Conservation (phyloP, 2,113 vertebrate genomes). For the Urocolius indicus region DNA sequence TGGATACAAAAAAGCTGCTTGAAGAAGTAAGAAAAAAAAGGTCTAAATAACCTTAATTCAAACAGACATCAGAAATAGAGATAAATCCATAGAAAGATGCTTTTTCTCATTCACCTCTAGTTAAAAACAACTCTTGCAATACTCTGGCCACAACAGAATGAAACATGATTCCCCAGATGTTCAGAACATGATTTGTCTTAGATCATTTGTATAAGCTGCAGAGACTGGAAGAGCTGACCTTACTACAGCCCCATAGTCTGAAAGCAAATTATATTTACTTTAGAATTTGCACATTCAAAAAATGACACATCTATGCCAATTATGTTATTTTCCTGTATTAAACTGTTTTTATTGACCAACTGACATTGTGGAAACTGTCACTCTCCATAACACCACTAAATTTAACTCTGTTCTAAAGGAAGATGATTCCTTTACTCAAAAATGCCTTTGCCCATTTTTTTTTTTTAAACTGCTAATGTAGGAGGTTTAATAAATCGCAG, state of each 20-base stretch:
- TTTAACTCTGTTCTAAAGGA: background rate
- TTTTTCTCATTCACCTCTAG: background rate
- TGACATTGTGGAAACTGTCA: background rate
- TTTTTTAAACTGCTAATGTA: constrained; percentile 20
- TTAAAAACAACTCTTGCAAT: background rate
- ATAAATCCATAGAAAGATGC: accelerated
- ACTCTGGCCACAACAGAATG: background rate
- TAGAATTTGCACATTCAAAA: background rate
- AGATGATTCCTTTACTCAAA: background rate
- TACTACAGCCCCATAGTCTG: background rate
- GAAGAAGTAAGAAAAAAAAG: background rate
- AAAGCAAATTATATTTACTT: background rate
- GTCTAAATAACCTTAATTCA: background rate
- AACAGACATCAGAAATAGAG: background rate
- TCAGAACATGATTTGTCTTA: background rate
- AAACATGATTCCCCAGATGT: background rate
- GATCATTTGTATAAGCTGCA: background rate
- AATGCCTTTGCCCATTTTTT: background rate
- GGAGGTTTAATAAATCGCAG: constrained; percentile 18
- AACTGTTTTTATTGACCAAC: background rate
- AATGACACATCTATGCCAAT: background rate
- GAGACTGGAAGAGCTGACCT: background rate
- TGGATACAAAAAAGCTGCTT: background rate
- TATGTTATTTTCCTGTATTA: background rate
- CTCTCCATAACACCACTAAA: background rate